These are phyloP conservation scores for Pseudoips prasinana DNA, from an alignment of 2,888 invertebrate genomes.

Conservation along the genomic window DNA sequence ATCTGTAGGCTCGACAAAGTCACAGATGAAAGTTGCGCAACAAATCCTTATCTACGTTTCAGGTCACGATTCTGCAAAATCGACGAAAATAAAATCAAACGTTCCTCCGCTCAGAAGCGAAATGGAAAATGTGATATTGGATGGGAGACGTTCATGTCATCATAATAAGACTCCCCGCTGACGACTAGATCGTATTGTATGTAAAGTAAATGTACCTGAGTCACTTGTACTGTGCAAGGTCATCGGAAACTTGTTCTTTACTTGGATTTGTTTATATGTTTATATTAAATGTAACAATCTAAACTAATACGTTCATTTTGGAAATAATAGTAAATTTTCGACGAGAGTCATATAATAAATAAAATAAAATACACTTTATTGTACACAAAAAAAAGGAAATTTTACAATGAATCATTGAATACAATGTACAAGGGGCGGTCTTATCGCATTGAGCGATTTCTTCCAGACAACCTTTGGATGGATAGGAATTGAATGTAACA, in stretches of 20 bases:
- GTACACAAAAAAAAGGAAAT: too few species aligned
- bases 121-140: slow-evolving; percentile 65
- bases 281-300: too few species aligned
- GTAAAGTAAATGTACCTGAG: background rate
- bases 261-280: background rate
- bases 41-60: slow-evolving; percentile 62
- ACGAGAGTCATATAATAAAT: too few species aligned
- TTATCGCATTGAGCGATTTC: too few species aligned
- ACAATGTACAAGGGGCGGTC: too few species aligned
- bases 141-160: slow-evolving; percentile 50
- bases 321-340: too few species aligned
- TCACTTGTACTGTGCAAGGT: background rate
- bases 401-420: too few species aligned
- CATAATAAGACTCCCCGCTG: slow-evolving; percentile 49
- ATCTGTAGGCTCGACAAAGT: slow-evolving; percentile 41
- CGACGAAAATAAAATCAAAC: slow-evolving; percentile 71
- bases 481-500: too few species aligned
- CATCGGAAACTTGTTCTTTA: background rate
- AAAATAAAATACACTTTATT: too few species aligned
- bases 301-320: too few species aligned
- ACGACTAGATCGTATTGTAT: slow-evolving; percentile 10
- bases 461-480: too few species aligned
- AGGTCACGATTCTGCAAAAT: slow-evolving; percentile 70
- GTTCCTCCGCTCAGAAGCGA: slow-evolving; percentile 52
- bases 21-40: slow-evolving; percentile 58